phyloP scores from a whole-genome alignment of 2,113 vertebrate species.

The Etheostoma cragini region DNA sequence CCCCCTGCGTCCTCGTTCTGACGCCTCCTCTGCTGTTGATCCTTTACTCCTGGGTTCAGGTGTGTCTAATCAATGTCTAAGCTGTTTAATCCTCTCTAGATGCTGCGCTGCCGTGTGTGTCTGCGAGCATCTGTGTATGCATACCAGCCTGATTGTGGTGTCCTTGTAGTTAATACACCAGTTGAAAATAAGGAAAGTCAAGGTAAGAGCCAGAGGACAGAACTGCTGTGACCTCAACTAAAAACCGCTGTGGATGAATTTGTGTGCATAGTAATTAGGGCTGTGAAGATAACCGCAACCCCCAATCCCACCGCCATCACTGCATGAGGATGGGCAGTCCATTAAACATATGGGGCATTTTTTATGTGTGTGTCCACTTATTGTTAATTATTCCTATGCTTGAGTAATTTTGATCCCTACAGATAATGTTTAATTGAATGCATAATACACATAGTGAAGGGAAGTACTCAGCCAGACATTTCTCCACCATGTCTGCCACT shows the following conservation, averaged over 20 bases:
- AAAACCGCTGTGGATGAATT: conserved; percentile 20
- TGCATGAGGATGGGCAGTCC: too few relatives aligned
- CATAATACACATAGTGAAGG: too few relatives aligned
- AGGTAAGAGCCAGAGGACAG: conserved; percentile 32
- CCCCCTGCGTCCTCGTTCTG: not conserved
- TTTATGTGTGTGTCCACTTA: too few relatives aligned
- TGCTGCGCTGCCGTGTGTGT: conserved; percentile 35
- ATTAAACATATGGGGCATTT: too few relatives aligned
- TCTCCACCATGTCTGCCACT: not conserved
- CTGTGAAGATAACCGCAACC: too few relatives aligned
- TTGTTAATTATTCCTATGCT: too few relatives aligned
- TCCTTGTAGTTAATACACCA: conserved; percentile 54
- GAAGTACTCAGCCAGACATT: too few relatives aligned
- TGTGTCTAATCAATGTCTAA: conserved; percentile 75
- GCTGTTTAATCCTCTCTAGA: conserved; percentile 66
- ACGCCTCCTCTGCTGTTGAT: conserved; percentile 30
- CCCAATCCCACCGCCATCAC: too few relatives aligned
- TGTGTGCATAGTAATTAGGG: conserved; percentile 18
- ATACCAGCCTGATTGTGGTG: conserved; percentile 42
- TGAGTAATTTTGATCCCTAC: too few relatives aligned
- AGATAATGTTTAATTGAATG: too few relatives aligned
- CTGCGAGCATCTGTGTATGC: conserved; percentile 14
- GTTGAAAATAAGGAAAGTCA: conserved; percentile 50
- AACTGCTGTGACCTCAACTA: conserved; percentile 17
- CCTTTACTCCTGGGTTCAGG: conserved; percentile 60